These are phyloP conservation scores for Eustalomyia histrio DNA, from an alignment of 2,888 invertebrate species.

Conservation along the genomic window DNA sequence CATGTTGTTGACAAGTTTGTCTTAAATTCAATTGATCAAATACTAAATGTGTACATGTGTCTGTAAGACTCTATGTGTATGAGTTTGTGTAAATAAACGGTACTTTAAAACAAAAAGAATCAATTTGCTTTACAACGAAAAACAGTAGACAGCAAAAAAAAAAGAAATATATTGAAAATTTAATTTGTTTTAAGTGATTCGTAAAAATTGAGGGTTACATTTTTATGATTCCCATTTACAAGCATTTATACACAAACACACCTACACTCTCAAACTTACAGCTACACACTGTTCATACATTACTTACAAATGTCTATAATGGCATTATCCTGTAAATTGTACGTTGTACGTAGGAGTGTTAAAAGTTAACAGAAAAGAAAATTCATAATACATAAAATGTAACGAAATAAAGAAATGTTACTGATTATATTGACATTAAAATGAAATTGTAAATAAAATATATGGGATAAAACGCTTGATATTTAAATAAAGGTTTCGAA, in stretches of 20 bases:
- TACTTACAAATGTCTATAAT: slow-evolving; percentile 41
- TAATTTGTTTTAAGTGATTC: slow-evolving; percentile 52
- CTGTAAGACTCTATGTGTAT: neutral
- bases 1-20: slow-evolving; percentile 19
- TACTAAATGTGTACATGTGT: neutral
- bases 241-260: slow-evolving; percentile 2
- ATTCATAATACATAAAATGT: slow-evolving; percentile 5
- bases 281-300: neutral
- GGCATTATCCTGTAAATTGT: slow-evolving; percentile 41
- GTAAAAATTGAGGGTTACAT: slow-evolving; percentile 22
- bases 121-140: slow-evolving; percentile 33
- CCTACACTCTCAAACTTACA: slow-evolving; percentile 5
- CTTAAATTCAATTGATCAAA: slow-evolving; percentile 19
- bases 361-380: slow-evolving; percentile 19
- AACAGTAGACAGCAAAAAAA: slow-evolving; percentile 14
- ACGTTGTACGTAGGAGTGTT: slow-evolving; percentile 14
- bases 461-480: no score
- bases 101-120: slow-evolving; percentile 31
- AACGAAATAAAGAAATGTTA: slow-evolving; percentile 29
- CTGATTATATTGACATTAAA: slow-evolving; percentile 48
- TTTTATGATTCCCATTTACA: slow-evolving; percentile 31
- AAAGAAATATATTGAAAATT: slow-evolving; percentile 52
- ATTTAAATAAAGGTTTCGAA: no score
- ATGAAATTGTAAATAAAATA: slow-evolving; percentile 21
- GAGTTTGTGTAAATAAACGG: neutral